Percentiles rank a stretch among this genome's conserved stretches.
These are phyloP conservation scores for Spermophilus dauricus DNA, from an alignment of 2,113 vertebrate species.

Conservation along the genomic window DNA sequence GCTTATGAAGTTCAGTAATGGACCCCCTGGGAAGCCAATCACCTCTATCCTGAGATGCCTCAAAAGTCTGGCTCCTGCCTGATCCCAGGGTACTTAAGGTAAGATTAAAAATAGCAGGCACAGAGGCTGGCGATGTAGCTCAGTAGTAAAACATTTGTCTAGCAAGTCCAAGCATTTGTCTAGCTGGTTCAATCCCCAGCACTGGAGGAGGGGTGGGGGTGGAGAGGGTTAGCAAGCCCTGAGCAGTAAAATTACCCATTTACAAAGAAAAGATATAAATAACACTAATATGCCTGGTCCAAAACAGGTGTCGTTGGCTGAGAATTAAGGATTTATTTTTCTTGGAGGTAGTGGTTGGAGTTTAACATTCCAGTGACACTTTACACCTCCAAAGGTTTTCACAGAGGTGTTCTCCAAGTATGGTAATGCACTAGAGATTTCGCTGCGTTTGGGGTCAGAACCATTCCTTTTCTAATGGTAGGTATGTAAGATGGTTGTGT, in stretches of 20 bases:
- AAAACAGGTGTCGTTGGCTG: conserved; percentile 74
- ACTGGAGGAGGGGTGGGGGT: no score
- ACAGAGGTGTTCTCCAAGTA: conserved; percentile 61
- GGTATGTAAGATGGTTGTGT: conserved; percentile 74
- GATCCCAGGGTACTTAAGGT: conserved; percentile 59
- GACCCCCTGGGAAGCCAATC: not conserved
- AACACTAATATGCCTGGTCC: conserved; percentile 55
- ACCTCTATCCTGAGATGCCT: not conserved
- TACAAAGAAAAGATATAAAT: conserved; percentile 75
- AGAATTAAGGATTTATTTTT: conserved; percentile 81
- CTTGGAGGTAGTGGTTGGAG: conserved; percentile 63
- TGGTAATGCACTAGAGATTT: conserved; percentile 68
- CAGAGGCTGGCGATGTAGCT: not conserved
- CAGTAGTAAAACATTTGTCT: not conserved
- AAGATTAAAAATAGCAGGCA: conserved; percentile 69
- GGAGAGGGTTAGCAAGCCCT: not conserved
- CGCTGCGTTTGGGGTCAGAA: conserved; percentile 67
- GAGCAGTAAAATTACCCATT: conserved; percentile 65
- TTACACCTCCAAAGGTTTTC: conserved; percentile 72
- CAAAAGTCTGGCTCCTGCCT: conserved; percentile 58
- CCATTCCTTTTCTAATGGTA: conserved; percentile 75
- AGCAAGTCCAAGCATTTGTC: not conserved
- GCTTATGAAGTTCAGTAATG: conserved; percentile 5
- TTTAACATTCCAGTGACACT: conserved; percentile 77
- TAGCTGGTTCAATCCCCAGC: not conserved